Percentiles rank a stretch among this genome's conserved stretches.
Conservation (phyloP, 2,888 invertebrate species). For the Papilio gigon region DNA sequence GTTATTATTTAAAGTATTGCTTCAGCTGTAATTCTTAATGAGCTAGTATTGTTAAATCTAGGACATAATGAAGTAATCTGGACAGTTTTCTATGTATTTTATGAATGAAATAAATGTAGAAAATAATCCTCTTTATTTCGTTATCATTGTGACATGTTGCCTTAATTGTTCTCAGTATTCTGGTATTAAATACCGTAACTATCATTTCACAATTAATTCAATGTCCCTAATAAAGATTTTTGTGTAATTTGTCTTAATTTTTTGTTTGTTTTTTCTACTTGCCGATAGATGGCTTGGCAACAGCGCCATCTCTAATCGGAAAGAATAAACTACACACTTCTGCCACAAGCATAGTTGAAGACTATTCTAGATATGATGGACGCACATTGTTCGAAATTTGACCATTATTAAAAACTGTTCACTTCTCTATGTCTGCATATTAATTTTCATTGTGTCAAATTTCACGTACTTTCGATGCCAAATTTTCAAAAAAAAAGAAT, state of each 20-base stretch:
- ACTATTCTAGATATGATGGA: too few relatives aligned
- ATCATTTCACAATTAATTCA: conserved; percentile 8
- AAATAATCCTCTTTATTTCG: neutral
- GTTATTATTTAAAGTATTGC: neutral
- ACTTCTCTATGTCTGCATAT: too few relatives aligned
- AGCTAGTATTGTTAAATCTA: neutral
- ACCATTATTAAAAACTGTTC: too few relatives aligned
- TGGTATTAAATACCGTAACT: conserved; percentile 32
- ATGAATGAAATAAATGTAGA: neutral
- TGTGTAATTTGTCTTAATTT: neutral
- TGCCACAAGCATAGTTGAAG: too few relatives aligned
- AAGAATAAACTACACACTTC: conserved; percentile 1
- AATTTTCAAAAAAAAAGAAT: too few relatives aligned
- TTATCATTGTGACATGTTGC: neutral
- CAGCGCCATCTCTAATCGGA: conserved; percentile 30
- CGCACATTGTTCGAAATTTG: too few relatives aligned
- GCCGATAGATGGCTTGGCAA: neutral
- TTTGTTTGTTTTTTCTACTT: conserved; percentile 6
- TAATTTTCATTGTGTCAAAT: too few relatives aligned
- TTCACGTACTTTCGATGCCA: too few relatives aligned
- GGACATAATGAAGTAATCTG: neutral
- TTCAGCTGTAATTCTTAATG: neutral
- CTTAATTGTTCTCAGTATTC: conserved; percentile 22
- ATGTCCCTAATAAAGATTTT: conserved; percentile 13
- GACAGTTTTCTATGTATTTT: neutral